Evolutionary conservation across 2,888 invertebrate species (phyloP), one percentile per base, ranked within the genome.

Genomic region (Eupithecia exiguata): DNA sequence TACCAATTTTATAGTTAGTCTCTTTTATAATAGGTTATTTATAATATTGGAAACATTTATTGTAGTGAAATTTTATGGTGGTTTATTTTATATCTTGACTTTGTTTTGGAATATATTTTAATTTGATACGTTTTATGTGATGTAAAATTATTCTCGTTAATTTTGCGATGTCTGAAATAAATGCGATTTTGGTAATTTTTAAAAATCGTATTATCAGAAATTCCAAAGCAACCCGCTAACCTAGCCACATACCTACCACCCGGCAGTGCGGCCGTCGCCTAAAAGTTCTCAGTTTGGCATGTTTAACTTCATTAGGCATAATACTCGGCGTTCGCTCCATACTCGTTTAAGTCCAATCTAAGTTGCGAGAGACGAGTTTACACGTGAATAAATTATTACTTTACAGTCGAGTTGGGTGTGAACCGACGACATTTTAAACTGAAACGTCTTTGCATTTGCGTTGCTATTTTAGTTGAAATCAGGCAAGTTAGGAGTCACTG

Each of bases 261-360:
- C 21, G 9, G 21, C 49, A 21, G 49, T 53, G 49, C 61, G 30
- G 61, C 30, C 30, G 2, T n/a, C 84, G 83, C 84, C 83, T 81
- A 82, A 78, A 87, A 88, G 87, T 88, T 89, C 81, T 84, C 83
- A 89, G 90, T 87, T 89, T 86, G 91, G 87, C 91, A 88, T 90
- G 92, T 93, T 93, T 92, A 93, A 94, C 91, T 93, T 92, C 92
- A 93, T 94, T 93, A 93, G 90, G 89, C 91, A 92, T 92, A 92
- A 92, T 92, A 92, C 90, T 85, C 83, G 80, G 80, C 86, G 91
- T 87, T 90, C 88, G 87, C 90, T 90, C 91, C 91, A 90, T 93
- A 91, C 93, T 93, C 93, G 91, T 93, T 94, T 93, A 94, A 94
- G 93, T 92, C 92, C 93, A 94, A 94, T 94, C 92, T 94, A 94